phyloP scores from a whole-genome alignment of 2,113 vertebrate genomes.

The Gobio gobio region DNA sequence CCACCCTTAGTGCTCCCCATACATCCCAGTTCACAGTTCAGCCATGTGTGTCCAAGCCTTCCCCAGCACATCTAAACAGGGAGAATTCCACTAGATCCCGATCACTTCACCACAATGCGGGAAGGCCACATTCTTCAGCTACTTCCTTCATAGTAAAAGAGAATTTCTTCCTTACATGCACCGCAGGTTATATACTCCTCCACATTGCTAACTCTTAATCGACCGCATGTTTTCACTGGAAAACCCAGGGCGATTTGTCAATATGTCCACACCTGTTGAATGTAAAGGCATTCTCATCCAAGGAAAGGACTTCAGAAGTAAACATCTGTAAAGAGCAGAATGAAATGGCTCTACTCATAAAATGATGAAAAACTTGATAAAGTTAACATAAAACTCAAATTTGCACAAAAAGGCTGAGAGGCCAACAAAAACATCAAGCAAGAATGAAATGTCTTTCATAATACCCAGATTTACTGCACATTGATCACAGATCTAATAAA shows the following conservation, averaged over 20 bases:
- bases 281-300: neutral
- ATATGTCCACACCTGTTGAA: conserved; percentile 3
- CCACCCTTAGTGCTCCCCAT: neutral
- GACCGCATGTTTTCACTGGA: conserved; percentile 37
- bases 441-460: conserved; percentile 15
- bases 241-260: neutral
- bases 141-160: conserved; percentile 42
- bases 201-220: neutral
- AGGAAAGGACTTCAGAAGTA: neutral
- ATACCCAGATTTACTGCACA: neutral
- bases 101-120: conserved; percentile 20
- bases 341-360: neutral
- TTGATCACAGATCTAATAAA: conserved; percentile 47
- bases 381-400: neutral
- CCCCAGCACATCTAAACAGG: conserved; percentile 50
- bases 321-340: neutral
- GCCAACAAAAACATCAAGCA: conserved; percentile 67
- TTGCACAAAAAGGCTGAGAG: conserved; percentile 20
- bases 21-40: conserved; percentile 37
- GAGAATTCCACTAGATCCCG: conserved; percentile 47
- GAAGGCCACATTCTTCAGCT: conserved; percentile 29
- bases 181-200: conserved; percentile 20
- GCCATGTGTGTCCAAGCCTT: conserved; percentile 49
- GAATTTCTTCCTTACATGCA: conserved; percentile 1
- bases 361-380: neutral